These are phyloP conservation scores for Adineta ricciae DNA, from an alignment of 2,888 invertebrate genomes.

Conservation along the genomic window DNA sequence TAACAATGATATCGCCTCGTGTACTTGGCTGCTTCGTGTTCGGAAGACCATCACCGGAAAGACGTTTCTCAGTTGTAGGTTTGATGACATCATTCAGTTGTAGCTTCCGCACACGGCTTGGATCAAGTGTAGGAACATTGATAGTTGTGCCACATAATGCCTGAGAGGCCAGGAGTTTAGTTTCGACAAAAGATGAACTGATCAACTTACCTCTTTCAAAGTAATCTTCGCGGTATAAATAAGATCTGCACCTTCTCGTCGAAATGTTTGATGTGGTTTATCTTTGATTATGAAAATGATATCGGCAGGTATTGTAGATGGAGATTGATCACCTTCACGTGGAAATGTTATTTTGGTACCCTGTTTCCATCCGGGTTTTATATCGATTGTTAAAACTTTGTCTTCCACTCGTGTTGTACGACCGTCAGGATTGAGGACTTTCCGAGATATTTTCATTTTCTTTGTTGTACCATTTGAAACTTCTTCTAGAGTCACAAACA, in stretches of 20 bases:
- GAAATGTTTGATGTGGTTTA: slow-evolving; percentile 79
- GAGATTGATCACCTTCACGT: slow-evolving; percentile 83
- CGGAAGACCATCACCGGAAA: slow-evolving; percentile 79
- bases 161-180: slow-evolving; percentile 57
- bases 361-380: slow-evolving; percentile 94
- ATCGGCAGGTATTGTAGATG: slow-evolving; percentile 86
- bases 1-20: slow-evolving; percentile 79
- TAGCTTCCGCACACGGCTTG: slow-evolving; percentile 62
- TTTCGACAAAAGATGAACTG: neutral
- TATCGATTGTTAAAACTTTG: slow-evolving; percentile 78
- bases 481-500: slow-evolving; percentile 84
- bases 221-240: slow-evolving; percentile 74
- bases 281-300: slow-evolving; percentile 91
- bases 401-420: slow-evolving; percentile 70
- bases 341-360: slow-evolving; percentile 96
- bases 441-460: slow-evolving; percentile 93
- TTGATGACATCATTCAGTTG: slow-evolving; percentile 59
- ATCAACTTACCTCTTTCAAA: slow-evolving; percentile 67
- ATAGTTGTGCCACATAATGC: slow-evolving; percentile 78
- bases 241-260: slow-evolving; percentile 83
- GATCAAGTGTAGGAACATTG: slow-evolving; percentile 77
- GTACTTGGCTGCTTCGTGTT: slow-evolving; percentile 80
- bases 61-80: slow-evolving; percentile 73
- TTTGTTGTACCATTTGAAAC: slow-evolving; percentile 84
- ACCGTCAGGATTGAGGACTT: slow-evolving; percentile 60